Base-by-base conservation (phyloP, 2,113 vertebrate species). In the Alexandromys fortis region DNA sequence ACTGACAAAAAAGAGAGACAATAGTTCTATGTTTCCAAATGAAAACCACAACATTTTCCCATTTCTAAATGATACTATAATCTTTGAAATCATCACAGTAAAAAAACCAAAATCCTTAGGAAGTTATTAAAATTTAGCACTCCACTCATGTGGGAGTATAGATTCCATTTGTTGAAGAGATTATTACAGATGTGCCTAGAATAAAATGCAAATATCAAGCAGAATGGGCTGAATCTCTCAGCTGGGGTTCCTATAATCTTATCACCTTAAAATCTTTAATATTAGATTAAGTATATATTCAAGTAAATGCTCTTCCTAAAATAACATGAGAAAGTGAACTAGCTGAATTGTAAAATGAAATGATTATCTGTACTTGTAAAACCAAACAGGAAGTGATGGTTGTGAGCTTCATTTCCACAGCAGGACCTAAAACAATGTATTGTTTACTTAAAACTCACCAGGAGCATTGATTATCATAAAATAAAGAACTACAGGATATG, bases 111-210 rank as follows among this genome's bases (percentile, higher is more conserved):
- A 97, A 92, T 61, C 91, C 92, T 91, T 88, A 87, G 81, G 72
- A 96, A 96, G 73, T 96, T 86, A 97, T 97, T 95, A 97, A 95
- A 95, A 91, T 94, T 94, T 92, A 96, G 61, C 67, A 90, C 24
- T 55, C 22, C 81, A 90, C 42, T 92, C 58, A 94, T 77, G 52
- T 94, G 47, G 92, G 88, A 97, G 75, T 95, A 91, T 9, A 89
- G 68, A 85, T 85, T 93, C 76, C 0, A 86, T 72, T 88, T 96
- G 96, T 88, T 94, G 72, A 97, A 97, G 90, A 78, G 58, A 96
- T 91, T 96, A 90, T 93, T 96, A 96, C 70, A 94, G 10, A 83
- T 94, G 85, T 94, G 61, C 30, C 61, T 78, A 82, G 73, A 93
- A 94, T 89, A 93, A 95, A 94, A 87, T 97, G 76, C 78, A 95